These are phyloP conservation scores for Actinopyga echinites DNA, from an alignment of 53 echinoderm and acorn worm species.

Conservation along the genomic window DNA sequence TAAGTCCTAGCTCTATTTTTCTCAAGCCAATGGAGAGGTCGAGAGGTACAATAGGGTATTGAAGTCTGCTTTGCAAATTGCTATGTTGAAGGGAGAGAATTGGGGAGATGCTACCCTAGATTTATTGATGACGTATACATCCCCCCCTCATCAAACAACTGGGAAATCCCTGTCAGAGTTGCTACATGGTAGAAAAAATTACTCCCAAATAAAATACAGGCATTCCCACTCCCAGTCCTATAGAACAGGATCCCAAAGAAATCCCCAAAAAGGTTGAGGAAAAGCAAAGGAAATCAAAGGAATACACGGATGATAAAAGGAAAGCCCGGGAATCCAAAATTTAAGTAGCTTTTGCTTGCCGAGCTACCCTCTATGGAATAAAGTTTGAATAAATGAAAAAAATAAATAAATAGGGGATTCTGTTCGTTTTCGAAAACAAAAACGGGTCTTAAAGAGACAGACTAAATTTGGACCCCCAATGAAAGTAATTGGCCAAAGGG, in stretches of 20 bases:
- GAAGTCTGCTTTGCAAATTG: constrained; percentile 51
- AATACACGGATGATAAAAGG: constrained; percentile 37
- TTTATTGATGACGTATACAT: neutral
- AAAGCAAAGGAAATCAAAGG: constrained; percentile 48
- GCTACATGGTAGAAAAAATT: constrained; percentile 40
- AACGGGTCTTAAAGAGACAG: constrained; percentile 19
- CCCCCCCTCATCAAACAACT: constrained; percentile 35
- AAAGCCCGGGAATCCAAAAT: constrained; percentile 38
- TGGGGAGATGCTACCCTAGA: constrained; percentile 38
- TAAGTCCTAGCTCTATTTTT: constrained; percentile 56
- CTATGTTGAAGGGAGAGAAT: constrained; percentile 25
- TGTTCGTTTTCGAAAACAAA: constrained; percentile 47
- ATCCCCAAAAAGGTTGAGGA: constrained; percentile 13
- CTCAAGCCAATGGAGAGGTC: constrained; percentile 59
- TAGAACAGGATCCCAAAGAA: constrained; percentile 12
- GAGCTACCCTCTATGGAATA: too few relatives aligned
- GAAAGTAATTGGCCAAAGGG: constrained; percentile 19
- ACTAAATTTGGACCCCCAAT: constrained; percentile 29
- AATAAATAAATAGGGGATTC: constrained; percentile 45
- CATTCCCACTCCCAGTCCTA: neutral
- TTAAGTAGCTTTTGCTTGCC: too few relatives aligned
- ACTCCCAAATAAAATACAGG: constrained; percentile 21
- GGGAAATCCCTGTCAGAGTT: constrained; percentile 38
- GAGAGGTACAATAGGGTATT: constrained; percentile 58
- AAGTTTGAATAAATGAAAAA: too few relatives aligned